A percentile compares a stretch with the other conserved stretches of the same genome.
phyloP scores from a whole-genome alignment of 2,888 invertebrate genomes.

The Cylloceria caligata region DNA sequence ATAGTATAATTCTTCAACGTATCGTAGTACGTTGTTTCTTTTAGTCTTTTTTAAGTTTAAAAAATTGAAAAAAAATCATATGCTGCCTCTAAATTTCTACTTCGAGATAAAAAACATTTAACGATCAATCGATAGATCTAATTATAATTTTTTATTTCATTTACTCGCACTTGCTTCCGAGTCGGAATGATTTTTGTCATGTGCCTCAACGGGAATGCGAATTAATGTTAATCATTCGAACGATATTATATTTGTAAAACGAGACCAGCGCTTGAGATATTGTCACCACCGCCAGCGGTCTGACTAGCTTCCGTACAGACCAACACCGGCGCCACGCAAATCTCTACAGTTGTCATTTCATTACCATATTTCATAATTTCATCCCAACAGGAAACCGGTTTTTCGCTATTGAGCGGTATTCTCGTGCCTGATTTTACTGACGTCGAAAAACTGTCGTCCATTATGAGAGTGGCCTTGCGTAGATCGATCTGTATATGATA shows the following conservation, averaged over 20 bases:
- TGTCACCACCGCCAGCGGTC: slow-evolving; percentile 95
- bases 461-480: slow-evolving; percentile 87
- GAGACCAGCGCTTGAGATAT: slow-evolving; percentile 95
- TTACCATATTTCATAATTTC: slow-evolving; percentile 86
- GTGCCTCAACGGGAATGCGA: slow-evolving; percentile 50
- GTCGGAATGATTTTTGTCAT: slow-evolving; percentile 63
- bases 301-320: slow-evolving; percentile 93
- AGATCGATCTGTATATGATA: slow-evolving; percentile 84
- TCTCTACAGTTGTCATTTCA: slow-evolving; percentile 85
- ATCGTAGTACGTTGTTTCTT: slow-evolving; percentile 23
- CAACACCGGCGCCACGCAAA: slow-evolving; percentile 93
- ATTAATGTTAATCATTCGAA: slow-evolving; percentile 30
- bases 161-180: slow-evolving; percentile 31
- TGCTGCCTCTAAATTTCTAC: slow-evolving; percentile 2
- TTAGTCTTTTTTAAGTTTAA: slow-evolving; percentile 1
- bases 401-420: slow-evolving; percentile 88
- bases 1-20: slow-evolving; percentile 10
- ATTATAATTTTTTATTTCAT: slow-evolving; percentile 36
- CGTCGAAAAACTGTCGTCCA: slow-evolving; percentile 94
- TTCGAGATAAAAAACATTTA: slow-evolving; percentile 1
- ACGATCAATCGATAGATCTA: slow-evolving; percentile 30
- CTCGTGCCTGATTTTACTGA: slow-evolving; percentile 87
- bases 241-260: slow-evolving; percentile 88
- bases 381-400: slow-evolving; percentile 94
- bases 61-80: slow-evolving; percentile 17